Base-by-base conservation (phyloP, 2,797 vertebrate species). In the Poecilia gillii region DNA sequence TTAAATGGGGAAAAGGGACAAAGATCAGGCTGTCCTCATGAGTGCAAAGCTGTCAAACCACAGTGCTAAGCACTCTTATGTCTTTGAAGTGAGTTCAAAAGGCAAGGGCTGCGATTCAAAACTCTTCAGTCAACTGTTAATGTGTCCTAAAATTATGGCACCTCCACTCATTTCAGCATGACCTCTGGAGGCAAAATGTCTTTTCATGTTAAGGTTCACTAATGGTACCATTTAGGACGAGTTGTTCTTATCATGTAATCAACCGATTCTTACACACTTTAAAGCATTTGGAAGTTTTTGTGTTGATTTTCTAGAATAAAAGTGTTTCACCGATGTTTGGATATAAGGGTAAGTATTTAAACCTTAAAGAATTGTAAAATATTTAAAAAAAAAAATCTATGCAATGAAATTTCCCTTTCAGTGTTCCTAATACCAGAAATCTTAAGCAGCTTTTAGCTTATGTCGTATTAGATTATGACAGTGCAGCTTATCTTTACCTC, bases 51-150 rank as follows among this genome's bases (percentile, higher is more conserved):
- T 86, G 88, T 91, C 82, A 87, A 90, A 90, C 84, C 85, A 75
- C 81, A 36, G 80, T 49, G 75, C 89, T 90, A 89, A 91, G 91
- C 85, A 89, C 86, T 85, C 81, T 82, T 84, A 90, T 85, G 91
- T 87, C 90, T 91, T 92, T 92, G 88, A 93, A 87, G 82, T 72
- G 75, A 91, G 91, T 92, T 93, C 88, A 93, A 89, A 93, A 90
- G 88, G 82, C 90, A 87, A 87, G 71, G 77, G 83, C 83, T 88
- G 85, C 66, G 78, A 87, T 88, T 90, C 85, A 84, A 79, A 91
- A 85, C 82, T 87, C 86, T 86, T 74, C 84, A 86, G 81, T 85
- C 11, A 43, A 81, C 74, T 84, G 73, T 51, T 84, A 88, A 92
- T 91, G 84, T 85, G 64, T 80, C 84, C 74, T 77, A 83, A 89